Evolutionary conservation across 2,797 vertebrate species (phyloP), one percentile per base, ranked within the genome.

Genomic region (Alosa sapidissima): DNA sequence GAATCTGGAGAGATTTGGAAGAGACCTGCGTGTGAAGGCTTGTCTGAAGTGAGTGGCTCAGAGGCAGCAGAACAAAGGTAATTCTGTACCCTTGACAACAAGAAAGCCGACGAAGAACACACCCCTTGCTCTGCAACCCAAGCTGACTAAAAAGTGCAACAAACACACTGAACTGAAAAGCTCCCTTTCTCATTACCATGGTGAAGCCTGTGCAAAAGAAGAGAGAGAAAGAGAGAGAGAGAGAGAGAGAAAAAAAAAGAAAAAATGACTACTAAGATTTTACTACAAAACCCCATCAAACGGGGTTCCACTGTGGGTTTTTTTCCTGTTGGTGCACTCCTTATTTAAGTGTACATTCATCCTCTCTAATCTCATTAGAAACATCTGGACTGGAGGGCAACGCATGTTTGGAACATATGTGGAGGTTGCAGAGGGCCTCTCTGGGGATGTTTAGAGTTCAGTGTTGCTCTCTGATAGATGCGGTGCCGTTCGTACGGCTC

Each of bases 371-470:
- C 84, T 84, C 45, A 87, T 33, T 24, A 81, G 48, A 82, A 81
- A 88, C 85, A 90, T 90, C 83, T 88, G 87, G 13, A 62, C 33
- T 87, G 84, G 82, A 65, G 62, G 33, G 81, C 78, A 21, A 72
- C 19, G 83, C 86, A 88, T 84, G 81, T 91, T 91, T 88, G 11
- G 48, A 87, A 85, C 90, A 92, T 60, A 89, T 91, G 88, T 88
- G 89, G 68, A 84, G 84, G 19, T 49, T 82, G 81, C 52, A 45
- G 68, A 65, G 16, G 47, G 45, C 24, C 82, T 85, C 84, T 82
- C 82, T 8, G 21, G 14, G 72, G 68, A 13, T 36, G 10, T 72
- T 78, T 78, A 45, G 19, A 21, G 36, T 41, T 45, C 36, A 78
- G 16, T 6, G 45, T 75, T 75, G 19, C 36, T 45, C 36, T 78